Percentiles rank a stretch among this genome's conserved stretches.
These are phyloP conservation scores for Nephrotoma appendiculata DNA, from an alignment of 2,888 invertebrate genomes.

Conservation along the genomic window DNA sequence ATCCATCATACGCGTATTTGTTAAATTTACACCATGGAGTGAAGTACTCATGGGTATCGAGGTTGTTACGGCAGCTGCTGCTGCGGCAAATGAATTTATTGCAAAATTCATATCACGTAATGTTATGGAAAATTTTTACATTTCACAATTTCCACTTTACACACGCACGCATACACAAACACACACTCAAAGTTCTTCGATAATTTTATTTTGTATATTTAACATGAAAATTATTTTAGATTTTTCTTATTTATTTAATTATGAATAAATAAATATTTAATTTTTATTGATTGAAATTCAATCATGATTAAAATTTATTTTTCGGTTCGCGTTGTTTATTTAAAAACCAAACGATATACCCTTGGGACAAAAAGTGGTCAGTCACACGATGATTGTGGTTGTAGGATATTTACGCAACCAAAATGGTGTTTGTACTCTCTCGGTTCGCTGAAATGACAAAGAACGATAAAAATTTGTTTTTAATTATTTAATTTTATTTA, in stretches of 20 bases:
- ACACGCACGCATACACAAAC: background rate
- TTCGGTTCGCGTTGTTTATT: background rate
- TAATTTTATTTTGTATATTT: background rate
- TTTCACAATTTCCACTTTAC: background rate
- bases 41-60: background rate
- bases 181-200: background rate
- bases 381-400: background rate
- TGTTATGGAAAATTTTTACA: background rate
- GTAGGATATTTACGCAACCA: background rate
- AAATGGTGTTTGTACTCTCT: background rate
- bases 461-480: background rate
- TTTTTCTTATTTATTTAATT: background rate
- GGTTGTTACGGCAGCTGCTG: background rate
- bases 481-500: background rate
- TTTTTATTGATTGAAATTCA: background rate
- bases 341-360: background rate
- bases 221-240: background rate
- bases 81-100: background rate
- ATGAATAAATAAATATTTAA: background rate
- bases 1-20: background rate
- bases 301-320: background rate
- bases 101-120: background rate
- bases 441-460: background rate
- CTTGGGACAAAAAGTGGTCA: background rate
- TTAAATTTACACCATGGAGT: background rate